Base-by-base conservation (phyloP, 2,113 vertebrate genomes). In the Stictonetta naevosa region DNA sequence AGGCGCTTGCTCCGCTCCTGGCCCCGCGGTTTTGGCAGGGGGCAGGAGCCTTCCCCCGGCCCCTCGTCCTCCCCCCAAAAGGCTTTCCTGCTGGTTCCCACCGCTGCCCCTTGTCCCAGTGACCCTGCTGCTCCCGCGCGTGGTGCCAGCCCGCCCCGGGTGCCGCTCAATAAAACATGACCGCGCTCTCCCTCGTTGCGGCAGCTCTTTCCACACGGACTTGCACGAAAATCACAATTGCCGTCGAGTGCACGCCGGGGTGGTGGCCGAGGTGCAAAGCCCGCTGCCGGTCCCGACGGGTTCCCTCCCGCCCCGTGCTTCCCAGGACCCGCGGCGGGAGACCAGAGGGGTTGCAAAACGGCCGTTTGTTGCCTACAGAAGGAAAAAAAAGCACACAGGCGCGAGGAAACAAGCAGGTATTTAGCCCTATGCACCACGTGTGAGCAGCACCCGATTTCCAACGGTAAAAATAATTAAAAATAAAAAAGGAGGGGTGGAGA, bases 341-440 rank as follows among this genome's bases (percentile, higher is more conserved):
- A 59, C 72, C 48, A n/a, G 40, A 91, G 89, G 16, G 92, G 71
- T 95, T 97, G 97, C 93, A 86, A 90, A 97, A 95, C 86, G 95
- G 97, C 93, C 83, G 66, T 97, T 97, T 98, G 96, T 97, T 98
- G 97, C 95, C 95, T 96, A 92, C 88, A 94, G 87, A 86, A 92
- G 74, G 94, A 90, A 38, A 38, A 22, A 72, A 26, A 95, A 96
- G 59, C 77, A 91, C 72, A 89, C 26, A 95, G 90, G 93, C 85
- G 93, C 94, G 83, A 97, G 93, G 88, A 95, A 96, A 96, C 69
- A 36, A 69, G 93, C 95, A 94, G 88, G 53, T 95, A 88, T 97
- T 97, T 94, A 97, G 95, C 95, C 90, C 87, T 96, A 46, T 91
- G 95, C 96, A 93, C 87, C 33, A 7, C 29, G 59, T 53, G 88